Percentiles rank a stretch among this genome's conserved stretches.
These are phyloP conservation scores for Coptotermes formosanus DNA, from an alignment of 1,140 invertebrate species.

Conservation along the genomic window DNA sequence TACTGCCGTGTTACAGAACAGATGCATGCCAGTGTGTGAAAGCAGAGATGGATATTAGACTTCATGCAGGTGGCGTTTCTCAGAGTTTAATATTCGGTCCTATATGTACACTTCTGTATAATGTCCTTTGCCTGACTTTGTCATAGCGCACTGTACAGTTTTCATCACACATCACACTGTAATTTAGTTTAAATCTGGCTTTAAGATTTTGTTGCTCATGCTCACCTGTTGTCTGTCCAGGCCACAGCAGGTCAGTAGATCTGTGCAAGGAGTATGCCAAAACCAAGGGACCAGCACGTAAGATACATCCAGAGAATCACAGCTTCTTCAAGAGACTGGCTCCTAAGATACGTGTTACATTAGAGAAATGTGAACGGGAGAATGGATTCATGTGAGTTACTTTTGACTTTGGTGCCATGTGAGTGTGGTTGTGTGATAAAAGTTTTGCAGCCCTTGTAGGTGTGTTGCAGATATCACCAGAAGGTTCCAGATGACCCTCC, in stretches of 20 bases:
- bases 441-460: not conserved
- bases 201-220: not conserved
- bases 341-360: conserved; percentile 59
- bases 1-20: no score
- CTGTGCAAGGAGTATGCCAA: conserved; percentile 62
- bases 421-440: no score
- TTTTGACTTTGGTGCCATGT: not conserved
- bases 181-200: no score
- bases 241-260: conserved; percentile 54
- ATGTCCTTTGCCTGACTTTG: no score
- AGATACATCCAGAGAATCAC: conserved; percentile 64
- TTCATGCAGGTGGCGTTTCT: no score
- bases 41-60: no score
- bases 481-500: conserved; percentile 63
- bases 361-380: conserved; percentile 72
- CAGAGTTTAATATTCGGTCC: no score
- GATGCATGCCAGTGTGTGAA: no score
- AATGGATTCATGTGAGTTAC: conserved; percentile 67
- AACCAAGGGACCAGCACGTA: conserved; percentile 58
- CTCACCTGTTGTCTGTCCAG: conserved; percentile 38
- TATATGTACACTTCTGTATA: no score
- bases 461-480: conserved; percentile 61
- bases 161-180: no score
- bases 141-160: no score
- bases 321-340: conserved; percentile 63